phyloP scores from a whole-genome alignment of 2,797 vertebrate genomes.

The Poliocrania exsul region DNA sequence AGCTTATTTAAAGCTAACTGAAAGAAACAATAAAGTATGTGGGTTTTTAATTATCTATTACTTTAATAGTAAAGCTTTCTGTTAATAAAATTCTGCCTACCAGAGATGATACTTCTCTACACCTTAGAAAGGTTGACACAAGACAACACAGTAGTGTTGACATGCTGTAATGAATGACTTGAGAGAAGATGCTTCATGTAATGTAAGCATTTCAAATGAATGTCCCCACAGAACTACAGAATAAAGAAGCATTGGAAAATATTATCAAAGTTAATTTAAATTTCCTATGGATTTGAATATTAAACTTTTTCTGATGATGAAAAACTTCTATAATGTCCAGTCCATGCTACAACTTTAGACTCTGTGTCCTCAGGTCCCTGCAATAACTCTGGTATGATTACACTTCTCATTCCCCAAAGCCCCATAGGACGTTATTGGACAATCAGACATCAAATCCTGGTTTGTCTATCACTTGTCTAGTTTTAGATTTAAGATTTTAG shows the following conservation, averaged over 20 bases:
- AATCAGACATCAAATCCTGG: background rate
- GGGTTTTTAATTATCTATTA: accelerated
- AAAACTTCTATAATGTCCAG: background rate
- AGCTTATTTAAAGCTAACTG: background rate
- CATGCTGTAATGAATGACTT: background rate
- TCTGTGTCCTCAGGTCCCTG: background rate
- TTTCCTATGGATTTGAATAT: background rate
- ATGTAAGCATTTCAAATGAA: background rate
- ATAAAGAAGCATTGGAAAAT: background rate
- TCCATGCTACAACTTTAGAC: background rate
- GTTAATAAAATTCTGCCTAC: background rate
- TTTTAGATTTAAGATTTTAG: background rate
- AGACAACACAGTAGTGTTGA: background rate
- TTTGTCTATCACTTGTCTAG: background rate
- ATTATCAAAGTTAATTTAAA: background rate
- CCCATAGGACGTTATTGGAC: background rate
- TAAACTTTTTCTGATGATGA: background rate
- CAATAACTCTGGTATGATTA: background rate
- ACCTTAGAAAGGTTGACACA: background rate
- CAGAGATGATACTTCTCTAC: background rate
- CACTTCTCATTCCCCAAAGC: background rate
- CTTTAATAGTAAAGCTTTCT: background rate
- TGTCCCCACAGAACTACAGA: background rate
- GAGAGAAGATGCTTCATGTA: background rate
- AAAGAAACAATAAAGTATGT: background rate